Conservation (phyloP, 2,797 vertebrate species). For the Rhinatrema bivittatum region DNA sequence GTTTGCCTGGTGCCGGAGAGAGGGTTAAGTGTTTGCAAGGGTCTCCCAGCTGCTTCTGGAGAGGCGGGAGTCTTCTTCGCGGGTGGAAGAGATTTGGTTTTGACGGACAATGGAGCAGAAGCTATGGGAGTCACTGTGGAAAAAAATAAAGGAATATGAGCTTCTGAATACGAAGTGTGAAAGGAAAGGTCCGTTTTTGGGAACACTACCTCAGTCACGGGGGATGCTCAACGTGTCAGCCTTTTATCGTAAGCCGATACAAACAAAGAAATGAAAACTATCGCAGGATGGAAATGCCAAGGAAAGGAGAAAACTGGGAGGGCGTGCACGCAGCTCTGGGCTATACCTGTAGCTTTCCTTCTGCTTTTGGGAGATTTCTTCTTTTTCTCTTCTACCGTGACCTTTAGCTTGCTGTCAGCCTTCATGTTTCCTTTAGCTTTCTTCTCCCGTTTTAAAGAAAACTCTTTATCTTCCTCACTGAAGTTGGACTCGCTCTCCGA, state of each 20-base stretch:
- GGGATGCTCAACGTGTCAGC: too few species aligned
- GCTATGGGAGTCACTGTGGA: slow-evolving; percentile 24
- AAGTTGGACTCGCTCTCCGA: slow-evolving; percentile 65
- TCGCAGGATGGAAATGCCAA: too few species aligned
- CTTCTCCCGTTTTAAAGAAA: slow-evolving; percentile 57
- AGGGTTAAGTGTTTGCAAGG: slow-evolving; percentile 47
- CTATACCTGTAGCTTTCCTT: slow-evolving; percentile 41
- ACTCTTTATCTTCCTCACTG: slow-evolving; percentile 58
- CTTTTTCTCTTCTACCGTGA: slow-evolving; percentile 36
- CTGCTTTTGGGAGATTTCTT: slow-evolving; percentile 44
- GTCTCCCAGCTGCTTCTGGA: slow-evolving; percentile 35
- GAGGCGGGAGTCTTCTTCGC: slow-evolving; percentile 19
- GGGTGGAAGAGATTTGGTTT: slow-evolving; percentile 24
- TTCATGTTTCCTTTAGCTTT: slow-evolving; percentile 48
- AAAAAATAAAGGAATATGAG: neutral
- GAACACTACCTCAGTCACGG: too few species aligned
- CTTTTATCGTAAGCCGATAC: too few species aligned
- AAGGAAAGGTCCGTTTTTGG: too few species aligned
- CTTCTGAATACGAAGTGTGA: neutral
- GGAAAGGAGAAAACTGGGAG: neutral
- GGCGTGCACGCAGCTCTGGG: neutral
- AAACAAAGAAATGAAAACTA: too few species aligned
- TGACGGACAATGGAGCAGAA: slow-evolving; percentile 17
- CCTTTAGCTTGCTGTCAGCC: slow-evolving; percentile 36
- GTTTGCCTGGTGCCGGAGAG: slow-evolving; percentile 50